Evolutionary conservation across 2,888 invertebrate species (phyloP).

Genomic region (Drosophila greeni): DNA sequence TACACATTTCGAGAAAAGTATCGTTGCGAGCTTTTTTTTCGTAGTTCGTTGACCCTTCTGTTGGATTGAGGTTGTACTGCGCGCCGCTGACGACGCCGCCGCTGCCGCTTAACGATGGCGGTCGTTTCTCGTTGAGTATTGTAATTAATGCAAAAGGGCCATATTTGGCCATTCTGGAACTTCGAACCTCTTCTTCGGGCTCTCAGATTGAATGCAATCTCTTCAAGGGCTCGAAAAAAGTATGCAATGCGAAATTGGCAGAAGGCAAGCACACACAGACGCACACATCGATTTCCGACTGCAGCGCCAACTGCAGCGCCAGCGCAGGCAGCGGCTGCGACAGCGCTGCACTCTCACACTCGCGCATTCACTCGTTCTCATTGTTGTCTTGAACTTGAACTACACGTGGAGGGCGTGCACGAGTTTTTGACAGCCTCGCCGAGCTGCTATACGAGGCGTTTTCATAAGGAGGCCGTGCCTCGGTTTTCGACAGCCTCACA

Average conservation of each 20-base stretch:
- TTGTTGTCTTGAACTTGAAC: slow-evolving; percentile 78
- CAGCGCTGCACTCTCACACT: slow-evolving; percentile 47
- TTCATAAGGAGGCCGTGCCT: slow-evolving; percentile 67
- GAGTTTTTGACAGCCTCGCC: slow-evolving; percentile 60
- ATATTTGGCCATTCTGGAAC: slow-evolving; percentile 6
- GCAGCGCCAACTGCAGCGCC: slow-evolving; percentile 51
- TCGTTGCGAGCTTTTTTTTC: slow-evolving; percentile 58
- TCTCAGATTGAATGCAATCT: slow-evolving; percentile 9
- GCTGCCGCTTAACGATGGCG: slow-evolving; percentile 46
- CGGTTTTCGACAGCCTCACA: slow-evolving; percentile 60
- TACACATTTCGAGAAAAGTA: slow-evolving; percentile 57
- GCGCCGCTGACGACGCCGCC: slow-evolving; percentile 27
- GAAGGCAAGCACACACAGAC: slow-evolving; percentile 1
- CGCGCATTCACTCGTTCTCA: slow-evolving; percentile 47
- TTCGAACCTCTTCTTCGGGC: not conserved
- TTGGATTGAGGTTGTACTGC: slow-evolving; percentile 64
- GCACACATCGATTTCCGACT: slow-evolving; percentile 27
- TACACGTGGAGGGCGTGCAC: slow-evolving; percentile 79
- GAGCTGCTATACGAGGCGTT: slow-evolving; percentile 12
- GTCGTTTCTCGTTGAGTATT: slow-evolving; percentile 35
- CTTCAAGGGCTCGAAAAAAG: slow-evolving; percentile 43
- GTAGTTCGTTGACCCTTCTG: slow-evolving; percentile 66
- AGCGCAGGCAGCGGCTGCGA: slow-evolving; percentile 45
- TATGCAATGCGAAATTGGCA: slow-evolving; percentile 58
- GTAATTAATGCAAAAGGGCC: slow-evolving; percentile 3